Evolutionary conservation across 2,113 vertebrate species (phyloP), one percentile per base, ranked within the genome.

Genomic region (Neopipo cinnamomea): DNA sequence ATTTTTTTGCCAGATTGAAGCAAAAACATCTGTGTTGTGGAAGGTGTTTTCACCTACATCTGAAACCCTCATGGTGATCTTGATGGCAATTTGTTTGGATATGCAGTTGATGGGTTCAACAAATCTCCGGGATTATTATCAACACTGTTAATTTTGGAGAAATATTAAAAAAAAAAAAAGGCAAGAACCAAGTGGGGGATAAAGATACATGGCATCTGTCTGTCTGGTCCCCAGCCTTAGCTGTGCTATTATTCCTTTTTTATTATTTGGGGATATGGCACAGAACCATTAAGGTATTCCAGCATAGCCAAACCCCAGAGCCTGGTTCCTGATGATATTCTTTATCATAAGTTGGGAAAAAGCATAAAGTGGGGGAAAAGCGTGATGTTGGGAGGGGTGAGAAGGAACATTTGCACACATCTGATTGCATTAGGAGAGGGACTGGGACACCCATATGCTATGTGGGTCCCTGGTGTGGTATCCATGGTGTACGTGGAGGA

Each of bases 401-500:
- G 28, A 85, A 81, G 31, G 47, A 74, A 14, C 8, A 31, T 50
- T 55, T 81, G 12, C 21, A 12, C 16, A 22, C 53, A 19, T 50
- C 25, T 10, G 3, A 2, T 24, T 81, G 47, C 30, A 28, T 19
- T 53, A 72, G 44, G 37, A 77, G 27, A 50, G 50, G 23, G 33
- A 58, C 37, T 1, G 1, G 20, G 30, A 85, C 9, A 27, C 22
- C 46, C 3, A 0, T 24, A 42, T 68, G 37, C 10, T 12, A 14
- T 63, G 56, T 18, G 7, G 9, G 10, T 62, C 37, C 1, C 0
- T 74, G 42, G 7, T 1, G 5, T 33, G 18, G 13, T 13, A 72
- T 63, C 42, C 7, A 3, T 14, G 27, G 39, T 15, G 12, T 22
- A 50, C 39, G 16, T 33, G 12, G 39, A 71, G 46, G 31, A 84